phyloP scores from a whole-genome alignment of 2,888 invertebrate genomes.

The Oscheius sp. region DNA sequence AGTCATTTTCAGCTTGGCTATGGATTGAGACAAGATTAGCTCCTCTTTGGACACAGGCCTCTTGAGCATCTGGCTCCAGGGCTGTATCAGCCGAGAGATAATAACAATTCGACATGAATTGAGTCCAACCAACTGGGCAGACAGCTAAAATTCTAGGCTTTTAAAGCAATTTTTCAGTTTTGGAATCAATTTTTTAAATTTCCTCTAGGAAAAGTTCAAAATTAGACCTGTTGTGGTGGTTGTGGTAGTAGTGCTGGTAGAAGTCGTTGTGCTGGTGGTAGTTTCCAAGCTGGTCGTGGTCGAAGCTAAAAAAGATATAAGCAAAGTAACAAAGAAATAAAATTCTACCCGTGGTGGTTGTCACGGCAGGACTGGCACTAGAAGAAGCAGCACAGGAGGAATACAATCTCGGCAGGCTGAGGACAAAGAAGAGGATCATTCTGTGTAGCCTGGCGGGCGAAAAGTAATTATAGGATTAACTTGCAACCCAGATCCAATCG shows the following conservation, averaged over 20 bases:
- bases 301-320: too few relatives aligned
- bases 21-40: slow-evolving; percentile 15
- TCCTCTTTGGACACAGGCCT: neutral
- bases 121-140: neutral
- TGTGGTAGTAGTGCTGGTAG: neutral
- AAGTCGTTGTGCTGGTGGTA: neutral
- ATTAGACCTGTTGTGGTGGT: neutral
- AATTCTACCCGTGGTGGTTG: too few relatives aligned
- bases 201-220: neutral
- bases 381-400: too few relatives aligned
- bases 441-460: too few relatives aligned
- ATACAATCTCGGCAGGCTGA: too few relatives aligned
- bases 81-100: neutral
- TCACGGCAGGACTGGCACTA: too few relatives aligned
- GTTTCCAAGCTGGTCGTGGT: neutral
- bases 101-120: neutral
- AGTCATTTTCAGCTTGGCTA: neutral
- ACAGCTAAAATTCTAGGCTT: neutral
- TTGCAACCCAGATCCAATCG: too few relatives aligned
- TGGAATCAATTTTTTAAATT: too few relatives aligned
- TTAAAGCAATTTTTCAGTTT: neutral
- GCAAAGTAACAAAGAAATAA: too few relatives aligned
- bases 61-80: neutral
- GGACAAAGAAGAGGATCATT: too few relatives aligned
- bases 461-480: too few relatives aligned